Evolutionary conservation across 2,113 vertebrate species (phyloP).

Genomic region (Amphilophus citrinellus): DNA sequence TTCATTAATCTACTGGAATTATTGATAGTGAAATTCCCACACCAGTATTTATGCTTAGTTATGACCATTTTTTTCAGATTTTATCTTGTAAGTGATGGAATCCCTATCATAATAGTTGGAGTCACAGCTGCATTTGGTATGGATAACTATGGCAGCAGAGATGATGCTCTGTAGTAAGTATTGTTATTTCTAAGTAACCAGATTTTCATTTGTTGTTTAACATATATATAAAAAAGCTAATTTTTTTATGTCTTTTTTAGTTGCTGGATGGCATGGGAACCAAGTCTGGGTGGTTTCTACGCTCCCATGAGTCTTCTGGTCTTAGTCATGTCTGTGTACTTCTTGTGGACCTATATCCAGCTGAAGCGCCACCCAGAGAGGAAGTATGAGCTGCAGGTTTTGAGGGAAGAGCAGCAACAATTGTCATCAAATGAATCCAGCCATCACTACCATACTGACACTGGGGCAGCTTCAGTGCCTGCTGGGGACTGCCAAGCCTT

Average conservation of each 20-base stretch:
- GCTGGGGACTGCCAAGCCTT: constrained; percentile 68
- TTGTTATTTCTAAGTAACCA: not conserved
- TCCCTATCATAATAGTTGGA: constrained; percentile 94
- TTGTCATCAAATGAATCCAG: constrained; percentile 75
- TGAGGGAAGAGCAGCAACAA: constrained; percentile 87
- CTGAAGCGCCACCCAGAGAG: constrained; percentile 91
- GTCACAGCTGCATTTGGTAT: constrained; percentile 93
- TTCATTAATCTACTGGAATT: not conserved
- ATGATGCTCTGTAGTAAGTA: constrained; percentile 91
- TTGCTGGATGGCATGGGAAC: constrained; percentile 99
- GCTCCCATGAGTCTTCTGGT: constrained; percentile 88
- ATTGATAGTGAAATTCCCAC: not conserved
- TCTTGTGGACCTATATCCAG: constrained; percentile 90
- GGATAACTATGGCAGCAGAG: constrained; percentile 92
- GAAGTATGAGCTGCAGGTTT: constrained; percentile 89
- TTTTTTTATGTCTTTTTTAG: constrained; percentile 72
- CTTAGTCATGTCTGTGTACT: constrained; percentile 90
- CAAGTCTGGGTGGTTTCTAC: constrained; percentile 94
- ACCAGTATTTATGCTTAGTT: not conserved
- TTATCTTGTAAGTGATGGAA: constrained; percentile 92
- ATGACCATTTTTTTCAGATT: constrained; percentile 79
- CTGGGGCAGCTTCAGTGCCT: constrained; percentile 48
- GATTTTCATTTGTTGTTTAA: not conserved
- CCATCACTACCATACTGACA: constrained; percentile 76
- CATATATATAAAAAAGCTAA: not conserved